Evolutionary conservation across 2,888 invertebrate species (phyloP).

Genomic region (Parelbella ahira): DNA sequence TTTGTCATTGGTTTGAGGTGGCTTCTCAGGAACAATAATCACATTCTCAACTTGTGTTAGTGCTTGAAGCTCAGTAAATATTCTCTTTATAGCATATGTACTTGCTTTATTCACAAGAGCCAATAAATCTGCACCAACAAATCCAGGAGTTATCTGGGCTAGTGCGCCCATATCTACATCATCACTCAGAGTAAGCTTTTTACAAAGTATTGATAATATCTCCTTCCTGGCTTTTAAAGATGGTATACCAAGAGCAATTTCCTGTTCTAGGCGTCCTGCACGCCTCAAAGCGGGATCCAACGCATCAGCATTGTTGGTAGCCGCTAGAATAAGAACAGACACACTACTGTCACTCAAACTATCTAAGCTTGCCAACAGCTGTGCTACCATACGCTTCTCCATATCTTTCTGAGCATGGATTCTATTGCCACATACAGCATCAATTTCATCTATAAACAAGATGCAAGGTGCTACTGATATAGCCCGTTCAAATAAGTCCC

Average conservation of each 20-base stretch:
- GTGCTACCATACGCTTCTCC: conserved; percentile 97
- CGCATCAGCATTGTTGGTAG: conserved; percentile 95
- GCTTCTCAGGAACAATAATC: conserved; percentile 34
- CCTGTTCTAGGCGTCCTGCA: conserved; percentile 96
- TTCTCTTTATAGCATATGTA: conserved; percentile 89
- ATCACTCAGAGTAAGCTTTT: conserved; percentile 83
- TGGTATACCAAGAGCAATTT: conserved; percentile 96
- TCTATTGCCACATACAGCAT: conserved; percentile 95
- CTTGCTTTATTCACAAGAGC: conserved; percentile 93
- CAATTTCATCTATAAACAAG: conserved; percentile 97
- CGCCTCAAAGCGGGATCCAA: conserved; percentile 95
- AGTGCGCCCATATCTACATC: conserved; percentile 86
- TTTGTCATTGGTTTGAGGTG: conserved; percentile 39
- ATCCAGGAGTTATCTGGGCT: conserved; percentile 95
- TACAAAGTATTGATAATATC: conserved; percentile 87
- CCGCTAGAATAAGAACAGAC: conserved; percentile 93
- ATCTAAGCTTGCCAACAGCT: conserved; percentile 94
- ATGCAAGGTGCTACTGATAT: conserved; percentile 87
- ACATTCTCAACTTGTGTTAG: conserved; percentile 28
- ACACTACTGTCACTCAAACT: conserved; percentile 81
- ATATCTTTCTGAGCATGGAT: conserved; percentile 96
- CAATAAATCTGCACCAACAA: conserved; percentile 96
- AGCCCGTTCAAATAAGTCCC: conserved; percentile 94
- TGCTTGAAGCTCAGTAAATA: conserved; percentile 57
- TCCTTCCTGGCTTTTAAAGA: conserved; percentile 89